Conservation (phyloP, 2,797 vertebrate genomes). For the Nothura maculosa region DNA sequence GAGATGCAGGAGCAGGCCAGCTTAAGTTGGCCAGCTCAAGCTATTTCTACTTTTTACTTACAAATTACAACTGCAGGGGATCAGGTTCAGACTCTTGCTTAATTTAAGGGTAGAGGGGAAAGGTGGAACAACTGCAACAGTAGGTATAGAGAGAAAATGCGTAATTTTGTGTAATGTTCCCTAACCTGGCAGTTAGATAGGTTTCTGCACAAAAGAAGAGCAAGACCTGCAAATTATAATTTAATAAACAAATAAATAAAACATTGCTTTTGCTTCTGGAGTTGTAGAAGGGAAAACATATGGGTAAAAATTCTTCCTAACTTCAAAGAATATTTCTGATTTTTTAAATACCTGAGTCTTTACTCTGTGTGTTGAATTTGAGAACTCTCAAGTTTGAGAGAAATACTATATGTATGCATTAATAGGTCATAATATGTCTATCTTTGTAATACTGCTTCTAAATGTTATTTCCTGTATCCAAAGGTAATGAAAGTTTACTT, state of each 20-base stretch:
- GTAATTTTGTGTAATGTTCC: not conserved
- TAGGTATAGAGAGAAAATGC: not conserved
- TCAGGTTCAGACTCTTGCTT: not conserved
- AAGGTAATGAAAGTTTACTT: not conserved
- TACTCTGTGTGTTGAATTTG: not conserved
- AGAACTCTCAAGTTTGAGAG: fast-evolving
- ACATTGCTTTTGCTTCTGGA: not conserved
- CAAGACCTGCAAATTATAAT: not conserved
- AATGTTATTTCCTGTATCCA: not conserved
- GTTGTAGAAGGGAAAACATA: not conserved
- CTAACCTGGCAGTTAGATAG: not conserved
- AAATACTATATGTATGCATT: not conserved
- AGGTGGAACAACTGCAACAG: not conserved
- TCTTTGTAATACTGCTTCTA: not conserved
- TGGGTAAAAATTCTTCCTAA: not conserved
- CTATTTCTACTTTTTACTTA: not conserved
- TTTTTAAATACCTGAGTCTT: not conserved
- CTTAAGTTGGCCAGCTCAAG: not conserved
- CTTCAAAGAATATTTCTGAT: not conserved
- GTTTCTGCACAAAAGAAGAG: not conserved
- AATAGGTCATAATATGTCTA: not conserved
- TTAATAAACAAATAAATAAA: not conserved
- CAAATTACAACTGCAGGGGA: not conserved
- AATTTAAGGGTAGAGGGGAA: no score
- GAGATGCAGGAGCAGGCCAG: not conserved